Evolutionary conservation across 2,797 vertebrate genomes (phyloP), one percentile per base, ranked within the genome.

Genomic region (Sebastes hubbsi): DNA sequence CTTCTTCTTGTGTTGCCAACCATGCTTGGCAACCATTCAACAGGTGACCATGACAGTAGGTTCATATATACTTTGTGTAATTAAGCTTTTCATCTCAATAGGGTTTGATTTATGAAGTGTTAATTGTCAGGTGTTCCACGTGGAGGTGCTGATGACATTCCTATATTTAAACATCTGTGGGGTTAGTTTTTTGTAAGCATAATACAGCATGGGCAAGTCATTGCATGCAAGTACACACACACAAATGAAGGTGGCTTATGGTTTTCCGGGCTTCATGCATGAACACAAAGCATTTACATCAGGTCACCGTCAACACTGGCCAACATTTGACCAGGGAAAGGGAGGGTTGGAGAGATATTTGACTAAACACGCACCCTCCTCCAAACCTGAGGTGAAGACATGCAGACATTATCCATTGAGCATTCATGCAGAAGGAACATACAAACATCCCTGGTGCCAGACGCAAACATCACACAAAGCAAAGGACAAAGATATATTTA

Each of bases 271-370:
- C 65, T 76, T 63, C 32, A 72, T 72, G 74, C 81, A 70, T 73
- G 68, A 80, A 55, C 27, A 72, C 61, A 72, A 61, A 78, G 6
- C 65, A 84, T 89, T 89, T 87, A 60, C 83, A 81, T 89, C 9
- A 64, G 81, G 85, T 87, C 78, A 86, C 80, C 64, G 8, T 25
- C 55, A 60, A 27, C 38, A 52, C 29, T 27, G 11, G 24, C 14
- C 42, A 62, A 55, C 55, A 62, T 52, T 46, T 34, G 36, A 24
- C 71, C 67, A 32, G 25, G 10, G 62, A 6, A 5, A 8, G 49
- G 18, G 11, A 24, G 42, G 27, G 18, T 36, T 7, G 5, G n/a
- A 5, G 24, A 5, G 16, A 4, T 24, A 80, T 85, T 87, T 82
- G 76, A 80, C 67, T 76, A 54, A 76, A 54, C 64, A 68, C 58